Evolutionary conservation across 2,888 invertebrate species (phyloP).

Genomic region (Sarcophaga carnaria): DNA sequence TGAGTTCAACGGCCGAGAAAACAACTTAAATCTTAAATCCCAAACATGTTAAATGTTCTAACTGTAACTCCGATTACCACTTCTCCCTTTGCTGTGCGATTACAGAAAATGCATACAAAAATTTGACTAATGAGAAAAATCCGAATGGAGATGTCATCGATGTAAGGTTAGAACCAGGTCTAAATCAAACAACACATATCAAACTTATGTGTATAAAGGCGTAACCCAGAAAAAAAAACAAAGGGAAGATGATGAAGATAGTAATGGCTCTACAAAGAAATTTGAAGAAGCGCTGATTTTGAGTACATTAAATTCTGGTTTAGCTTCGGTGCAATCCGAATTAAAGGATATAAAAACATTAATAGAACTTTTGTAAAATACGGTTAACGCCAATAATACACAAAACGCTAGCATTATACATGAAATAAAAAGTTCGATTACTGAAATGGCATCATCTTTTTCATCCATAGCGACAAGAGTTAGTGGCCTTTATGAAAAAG

Average conservation of each 20-base stretch:
- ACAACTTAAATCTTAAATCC: no score
- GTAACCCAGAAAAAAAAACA: conserved; percentile 13
- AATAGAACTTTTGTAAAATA: conserved; percentile 8
- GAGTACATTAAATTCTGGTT: background rate
- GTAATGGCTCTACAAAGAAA: conserved; percentile 7
- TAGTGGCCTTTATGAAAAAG: no score
- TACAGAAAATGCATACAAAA: background rate
- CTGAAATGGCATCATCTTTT: background rate
- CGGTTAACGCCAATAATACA: background rate
- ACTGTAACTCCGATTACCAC: no score
- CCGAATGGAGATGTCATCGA: background rate
- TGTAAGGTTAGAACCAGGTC: conserved; percentile 17
- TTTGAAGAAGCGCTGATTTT: no score
- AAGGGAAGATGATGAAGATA: background rate
- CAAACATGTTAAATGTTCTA: no score
- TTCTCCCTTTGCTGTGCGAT: no score
- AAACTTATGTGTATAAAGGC: background rate
- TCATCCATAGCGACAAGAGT: background rate
- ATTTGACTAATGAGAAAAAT: background rate
- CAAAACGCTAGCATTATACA: conserved; percentile 10
- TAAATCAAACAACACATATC: conserved; percentile 2
- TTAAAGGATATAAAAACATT: conserved; percentile 18
- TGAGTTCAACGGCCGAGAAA: no score
- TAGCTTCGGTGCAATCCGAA: conserved; percentile 10
- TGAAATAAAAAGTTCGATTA: conserved; percentile 3